Evolutionary conservation across 2,888 invertebrate species (phyloP), one percentile per base, ranked within the genome.

Genomic region (Meandrusa payeni): DNA sequence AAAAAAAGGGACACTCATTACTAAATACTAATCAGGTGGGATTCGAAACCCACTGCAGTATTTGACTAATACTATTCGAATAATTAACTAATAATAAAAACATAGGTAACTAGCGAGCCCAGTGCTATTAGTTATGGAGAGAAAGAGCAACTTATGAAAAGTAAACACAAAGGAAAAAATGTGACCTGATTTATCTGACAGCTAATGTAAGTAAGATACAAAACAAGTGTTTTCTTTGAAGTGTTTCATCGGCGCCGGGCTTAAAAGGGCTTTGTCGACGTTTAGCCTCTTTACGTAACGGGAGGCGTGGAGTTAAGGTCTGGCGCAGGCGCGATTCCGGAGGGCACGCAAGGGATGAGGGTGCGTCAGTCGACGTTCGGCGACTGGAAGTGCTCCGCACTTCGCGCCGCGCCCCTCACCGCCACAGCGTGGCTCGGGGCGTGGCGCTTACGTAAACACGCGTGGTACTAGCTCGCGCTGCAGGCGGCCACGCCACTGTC

Each of bases 401-500:
- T 76, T 64, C 68, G 83, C 82, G 83, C 82, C 85, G 83, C 86
- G 85, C 86, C 80, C 83, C 85, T 76, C 67, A 78, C 75, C 76
- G 83, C 61, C 60, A 68, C 61, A 80, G 80, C 78, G 83, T 81
- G 86, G 85, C 86, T 80, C 85, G 86, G 87, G 87, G 87, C 86
- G 87, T 87, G 87, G 86, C 87, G 87, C 85, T 86, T 86, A 87
- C 85, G 82, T 86, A 85, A 86, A 87, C 86, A 87, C 80, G 85
- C 81, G 81, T 76, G 76, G 64, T 65, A 52, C 62, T 60, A 61
- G 64, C 60, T 66, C 65, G 65, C 61, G 69, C 63, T 64, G 62
- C 70, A 29, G 63, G 78, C 76, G 79, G 77, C 81, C 76, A 76
- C 76, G 69, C 72, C 75, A 76, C 72, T 73, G 71, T 81, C 83